Base-by-base conservation (phyloP, 1,140 invertebrate species). In the Hetaerina americana region DNA sequence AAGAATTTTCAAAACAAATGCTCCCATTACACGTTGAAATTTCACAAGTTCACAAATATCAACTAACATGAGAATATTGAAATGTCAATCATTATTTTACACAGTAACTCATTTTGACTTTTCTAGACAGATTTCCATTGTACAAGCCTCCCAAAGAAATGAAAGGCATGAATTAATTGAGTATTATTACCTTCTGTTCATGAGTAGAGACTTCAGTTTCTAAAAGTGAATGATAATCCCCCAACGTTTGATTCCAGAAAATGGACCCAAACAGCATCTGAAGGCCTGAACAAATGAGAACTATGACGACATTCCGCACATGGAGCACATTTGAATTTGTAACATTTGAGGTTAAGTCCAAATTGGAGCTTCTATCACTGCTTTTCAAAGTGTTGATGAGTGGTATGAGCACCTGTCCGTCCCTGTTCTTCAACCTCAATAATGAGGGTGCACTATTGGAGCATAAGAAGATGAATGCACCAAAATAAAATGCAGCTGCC, bases 181-280 rank as follows among this genome's bases (percentile, higher is more conserved):
- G n/a, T n/a, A n/a, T n/a, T n/a, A n/a, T n/a, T 28, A 68, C 75
- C 72, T 80, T 82, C 78, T 82, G 84, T 27, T 74, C 76, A 12
- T 71, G 74, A 66, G 79, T 83, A n/a, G 85, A 82, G 70, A 84
- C 79, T 15, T 85, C 82, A 18, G 84, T 83, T 77, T 92, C 90
- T 12, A 93, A 76, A 71, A 92, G 80, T 73, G 90, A 85, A 75
- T 92, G 90, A 77, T 92, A 93, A 0, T 90, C 78, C 68, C 87
- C 86, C 75, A 93, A 91, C 73, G 92, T 92, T 12, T 90, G 85
- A 82, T 93, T 92, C 91, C 91, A 93, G 2, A 87, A 87, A 73
- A 87, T 81, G 5, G 90, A 92, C 69, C 88, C 89, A 0, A 92
- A 77, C 27, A 90, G 76, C 74, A 92, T 81, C 77, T 92, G 90